Percentiles rank a stretch among this genome's conserved stretches.
phyloP scores from a whole-genome alignment of 2,113 vertebrate genomes.

The Pelmatolapia mariae region DNA sequence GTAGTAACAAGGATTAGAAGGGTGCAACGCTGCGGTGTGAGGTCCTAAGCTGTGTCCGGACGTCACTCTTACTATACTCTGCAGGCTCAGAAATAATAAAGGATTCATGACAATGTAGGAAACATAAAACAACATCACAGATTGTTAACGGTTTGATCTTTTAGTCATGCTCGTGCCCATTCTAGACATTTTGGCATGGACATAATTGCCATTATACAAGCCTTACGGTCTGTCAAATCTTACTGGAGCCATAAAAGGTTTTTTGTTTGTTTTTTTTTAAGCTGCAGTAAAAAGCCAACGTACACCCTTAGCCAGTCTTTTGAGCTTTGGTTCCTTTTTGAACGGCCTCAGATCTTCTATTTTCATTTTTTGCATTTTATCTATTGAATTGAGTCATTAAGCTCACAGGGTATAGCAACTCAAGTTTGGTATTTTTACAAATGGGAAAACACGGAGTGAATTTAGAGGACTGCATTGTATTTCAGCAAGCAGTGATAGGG shows the following conservation, averaged over 20 bases:
- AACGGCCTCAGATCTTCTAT: background rate
- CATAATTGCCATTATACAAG: background rate
- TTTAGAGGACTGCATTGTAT: background rate
- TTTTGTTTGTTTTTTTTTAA: accelerated
- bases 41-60: background rate
- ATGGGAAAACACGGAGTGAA: too few relatives aligned
- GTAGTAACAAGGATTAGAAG: background rate
- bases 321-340: background rate
- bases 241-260: too few relatives aligned
- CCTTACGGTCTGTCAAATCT: background rate
- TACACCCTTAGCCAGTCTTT: background rate
- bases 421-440: background rate
- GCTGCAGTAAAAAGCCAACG: background rate
- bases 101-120: background rate
- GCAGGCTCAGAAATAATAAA: background rate
- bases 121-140: background rate
- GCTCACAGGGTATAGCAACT: background rate
- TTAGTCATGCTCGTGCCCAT: background rate
- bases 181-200: background rate
- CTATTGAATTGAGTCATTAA: background rate
- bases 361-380: background rate
- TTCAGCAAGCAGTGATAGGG: background rate
- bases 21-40: background rate
- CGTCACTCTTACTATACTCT: background rate
- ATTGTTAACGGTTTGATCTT: background rate